Conservation (phyloP, 2,888 invertebrate species). For the Hemaris fuciformis region DNA sequence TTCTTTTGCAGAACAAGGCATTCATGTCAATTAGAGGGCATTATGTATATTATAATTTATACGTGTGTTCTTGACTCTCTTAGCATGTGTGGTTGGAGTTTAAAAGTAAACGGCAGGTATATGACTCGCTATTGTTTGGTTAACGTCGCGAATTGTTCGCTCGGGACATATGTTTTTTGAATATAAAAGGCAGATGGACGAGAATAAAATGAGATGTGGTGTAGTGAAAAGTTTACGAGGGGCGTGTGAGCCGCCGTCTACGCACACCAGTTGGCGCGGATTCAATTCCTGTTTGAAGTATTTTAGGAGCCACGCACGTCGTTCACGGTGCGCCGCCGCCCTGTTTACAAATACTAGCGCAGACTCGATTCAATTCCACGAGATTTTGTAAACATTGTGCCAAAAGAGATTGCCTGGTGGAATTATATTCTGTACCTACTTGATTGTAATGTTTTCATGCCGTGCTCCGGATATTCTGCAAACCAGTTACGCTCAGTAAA, state of each 20-base stretch:
- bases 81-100: neutral
- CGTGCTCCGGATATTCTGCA: slow-evolving; percentile 33
- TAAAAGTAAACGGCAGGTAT: neutral
- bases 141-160: neutral
- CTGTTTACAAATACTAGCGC: slow-evolving; percentile 79
- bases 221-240: slow-evolving; percentile 74
- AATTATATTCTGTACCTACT: slow-evolving; percentile 43
- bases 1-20: slow-evolving; percentile 21
- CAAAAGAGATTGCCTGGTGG: slow-evolving; percentile 61
- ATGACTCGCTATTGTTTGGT: neutral
- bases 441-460: slow-evolving; percentile 14
- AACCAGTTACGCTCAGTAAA: slow-evolving; percentile 35
- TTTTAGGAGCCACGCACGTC: slow-evolving; percentile 73
- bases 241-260: slow-evolving; percentile 68
- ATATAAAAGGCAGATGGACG: slow-evolving; percentile 64
- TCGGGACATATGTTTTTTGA: neutral
- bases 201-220: slow-evolving; percentile 71
- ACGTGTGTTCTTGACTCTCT: neutral
- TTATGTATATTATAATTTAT: neutral
- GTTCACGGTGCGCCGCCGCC: slow-evolving; percentile 46
- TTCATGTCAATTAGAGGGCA: slow-evolving; percentile 10
- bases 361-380: slow-evolving; percentile 71
- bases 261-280: slow-evolving; percentile 75
- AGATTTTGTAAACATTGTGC: slow-evolving; percentile 74
- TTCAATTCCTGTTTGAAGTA: slow-evolving; percentile 79